Percentiles rank a stretch among this genome's conserved stretches.
Evolutionary conservation across 2,888 invertebrate genomes (phyloP).

Genomic region (Drosophila falleni): DNA sequence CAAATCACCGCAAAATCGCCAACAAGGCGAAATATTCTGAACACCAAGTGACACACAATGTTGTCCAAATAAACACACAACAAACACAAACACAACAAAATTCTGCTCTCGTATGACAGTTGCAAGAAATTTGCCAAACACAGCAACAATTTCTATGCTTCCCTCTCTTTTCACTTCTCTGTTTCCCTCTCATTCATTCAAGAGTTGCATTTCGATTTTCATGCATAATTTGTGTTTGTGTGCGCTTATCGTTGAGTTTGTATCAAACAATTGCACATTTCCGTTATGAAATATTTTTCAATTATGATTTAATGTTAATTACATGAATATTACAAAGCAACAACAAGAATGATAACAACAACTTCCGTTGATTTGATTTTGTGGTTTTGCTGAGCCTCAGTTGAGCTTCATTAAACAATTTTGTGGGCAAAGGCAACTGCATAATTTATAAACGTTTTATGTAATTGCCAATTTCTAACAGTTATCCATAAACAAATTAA

Average conservation of each 20-base stretch:
- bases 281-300: conserved; percentile 56
- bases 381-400: conserved; percentile 55
- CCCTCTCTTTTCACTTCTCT: neutral
- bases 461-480: conserved; percentile 74
- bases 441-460: conserved; percentile 75
- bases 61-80: conserved; percentile 26
- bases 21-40: conserved; percentile 20
- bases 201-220: conserved; percentile 38
- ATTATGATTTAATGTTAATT: conserved; percentile 78
- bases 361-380: conserved; percentile 79
- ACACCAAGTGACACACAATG: conserved; percentile 31
- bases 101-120: conserved; percentile 25
- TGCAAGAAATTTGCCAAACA: conserved; percentile 30
- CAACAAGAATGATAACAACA: conserved; percentile 43
- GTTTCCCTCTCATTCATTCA: neutral
- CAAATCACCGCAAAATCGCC: conserved; percentile 14
- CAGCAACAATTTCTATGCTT: conserved; percentile 15
- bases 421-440: conserved; percentile 42
- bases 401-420: conserved; percentile 74
- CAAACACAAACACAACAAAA: conserved; percentile 20
- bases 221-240: conserved; percentile 41
- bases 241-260: conserved; percentile 43
- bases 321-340: conserved; percentile 65
- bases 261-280: conserved; percentile 65
- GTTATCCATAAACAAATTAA: conserved; percentile 66